Evolutionary conservation across 2,888 invertebrate genomes (phyloP).

Genomic region (Blera fallax): DNA sequence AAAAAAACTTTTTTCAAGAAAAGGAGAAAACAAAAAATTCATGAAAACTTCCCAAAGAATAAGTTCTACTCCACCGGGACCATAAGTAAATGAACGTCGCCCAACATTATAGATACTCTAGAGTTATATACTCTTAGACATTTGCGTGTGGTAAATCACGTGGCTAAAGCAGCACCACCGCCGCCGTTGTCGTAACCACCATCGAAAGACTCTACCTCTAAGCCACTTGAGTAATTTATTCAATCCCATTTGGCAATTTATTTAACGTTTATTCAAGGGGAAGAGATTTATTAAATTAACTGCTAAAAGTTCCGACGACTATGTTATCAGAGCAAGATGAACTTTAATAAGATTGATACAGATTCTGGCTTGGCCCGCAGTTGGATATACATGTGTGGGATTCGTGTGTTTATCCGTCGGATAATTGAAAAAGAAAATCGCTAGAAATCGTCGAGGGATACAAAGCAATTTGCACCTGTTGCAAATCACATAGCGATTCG

Average conservation of each 20-base stretch:
- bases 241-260: slow-evolving; percentile 71
- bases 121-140: slow-evolving; percentile 46
- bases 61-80: slow-evolving; percentile 26
- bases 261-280: slow-evolving; percentile 69
- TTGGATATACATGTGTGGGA: background rate
- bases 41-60: slow-evolving; percentile 32
- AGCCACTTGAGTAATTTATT: slow-evolving; percentile 66
- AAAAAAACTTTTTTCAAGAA: slow-evolving; percentile 4
- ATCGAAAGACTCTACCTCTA: background rate
- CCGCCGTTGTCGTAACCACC: background rate
- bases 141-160: slow-evolving; percentile 69
- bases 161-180: slow-evolving; percentile 41
- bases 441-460: background rate
- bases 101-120: slow-evolving; percentile 54
- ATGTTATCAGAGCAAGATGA: slow-evolving; percentile 19
- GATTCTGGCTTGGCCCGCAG: background rate
- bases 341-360: slow-evolving; percentile 41
- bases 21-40: background rate
- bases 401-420: background rate
- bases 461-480: slow-evolving; percentile 9
- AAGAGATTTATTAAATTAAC: slow-evolving; percentile 73
- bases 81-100: slow-evolving; percentile 45
- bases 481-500: slow-evolving; percentile 7
- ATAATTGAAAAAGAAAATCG: slow-evolving; percentile 1
- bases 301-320: slow-evolving; percentile 60